Base-by-base conservation (phyloP, 64 coral and sea anemone genomes). In the Actinia tenebrosa region DNA sequence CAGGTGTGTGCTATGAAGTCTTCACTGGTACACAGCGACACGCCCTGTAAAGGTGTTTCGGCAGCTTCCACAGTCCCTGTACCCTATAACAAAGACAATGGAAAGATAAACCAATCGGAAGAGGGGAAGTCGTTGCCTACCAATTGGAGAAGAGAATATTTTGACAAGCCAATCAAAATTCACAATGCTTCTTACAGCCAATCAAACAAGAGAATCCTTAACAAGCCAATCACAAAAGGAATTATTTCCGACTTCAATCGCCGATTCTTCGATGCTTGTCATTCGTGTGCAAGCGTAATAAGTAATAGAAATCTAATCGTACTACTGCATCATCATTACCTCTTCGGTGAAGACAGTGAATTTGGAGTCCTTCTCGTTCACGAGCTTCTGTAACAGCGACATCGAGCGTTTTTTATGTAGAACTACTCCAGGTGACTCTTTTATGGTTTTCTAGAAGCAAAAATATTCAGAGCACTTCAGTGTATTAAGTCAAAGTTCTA, bases 301-400 rank as follows among this genome's bases (percentile, higher is more conserved):
- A 50, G 47, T 50, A 50, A 50, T 0, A 50, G 7, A 50, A 50
- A 37, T 37, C 30, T 37, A 37, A 37, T 37, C 30, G 30, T 37
- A 37, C 30, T 55, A 55, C 53, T 55, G 53, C 2, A 55, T 37
- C 2, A 55, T 37, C 22, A 7, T 58, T 89, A 99, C 97, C 93
- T 99, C 93, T 84, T 99, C 97, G 20, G 97, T 89, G 53, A 89
- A 92, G 19, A 90, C 97, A 8, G 91, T 89, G 6, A 99, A 92
- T 64, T 94, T 99, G 13, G 89, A 86, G 54, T 94, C 90, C 45
- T 88, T 91, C 64, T 99, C 97, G 61, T 88, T 95, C 22, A 99
- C 97, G 7, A 99, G 93, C 53, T 99, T 92, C 63, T 99, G 87
- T 55, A 99, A 45, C 60, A 99, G 86, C 22, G 90, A 91, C 78